Evolutionary conservation across 35 echinoderm and acorn worm species (phyloP).

Genomic region (Ophioderma brevispina): DNA sequence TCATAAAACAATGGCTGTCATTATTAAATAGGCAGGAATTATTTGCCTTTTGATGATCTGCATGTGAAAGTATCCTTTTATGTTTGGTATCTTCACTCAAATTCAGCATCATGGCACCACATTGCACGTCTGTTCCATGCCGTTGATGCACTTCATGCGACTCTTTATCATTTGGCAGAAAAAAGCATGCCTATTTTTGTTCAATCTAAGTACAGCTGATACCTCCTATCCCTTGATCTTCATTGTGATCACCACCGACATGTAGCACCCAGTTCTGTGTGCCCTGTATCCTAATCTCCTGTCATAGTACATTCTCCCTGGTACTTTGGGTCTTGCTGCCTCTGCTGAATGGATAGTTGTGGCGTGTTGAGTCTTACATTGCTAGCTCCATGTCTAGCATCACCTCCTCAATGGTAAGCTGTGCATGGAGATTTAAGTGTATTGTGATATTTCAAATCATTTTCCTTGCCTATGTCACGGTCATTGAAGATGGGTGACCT

Average conservation of each 20-base stretch:
- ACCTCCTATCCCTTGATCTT: background rate
- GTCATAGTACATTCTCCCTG: conserved; percentile 97
- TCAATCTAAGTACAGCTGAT: background rate
- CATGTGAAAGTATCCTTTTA: too few species aligned
- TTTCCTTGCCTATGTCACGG: too few species aligned
- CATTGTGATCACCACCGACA: conserved; percentile 76
- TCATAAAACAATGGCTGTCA: too few species aligned
- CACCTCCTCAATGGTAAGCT: conserved; percentile 88
- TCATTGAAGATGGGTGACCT: too few species aligned
- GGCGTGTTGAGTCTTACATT: conserved; percentile 82
- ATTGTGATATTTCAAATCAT: too few species aligned
- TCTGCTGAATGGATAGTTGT: conserved; percentile 80
- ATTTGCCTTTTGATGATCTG: too few species aligned
- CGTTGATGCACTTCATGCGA: background rate
- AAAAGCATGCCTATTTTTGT: background rate
- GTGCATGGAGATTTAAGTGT: too few species aligned
- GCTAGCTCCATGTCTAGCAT: conserved; percentile 77
- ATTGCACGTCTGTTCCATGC: background rate
- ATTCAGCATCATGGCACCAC: too few species aligned
- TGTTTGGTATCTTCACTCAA: too few species aligned
- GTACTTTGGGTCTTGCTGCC: conserved; percentile 86
- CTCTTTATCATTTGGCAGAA: background rate
- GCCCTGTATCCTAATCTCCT: conserved; percentile 84
- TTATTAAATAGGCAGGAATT: too few species aligned
- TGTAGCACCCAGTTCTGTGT: conserved; percentile 59